Percentiles rank a stretch among this genome's conserved stretches.
phyloP scores from a whole-genome alignment of 2,113 vertebrate genomes.

The Phalacrocorax carbo region DNA sequence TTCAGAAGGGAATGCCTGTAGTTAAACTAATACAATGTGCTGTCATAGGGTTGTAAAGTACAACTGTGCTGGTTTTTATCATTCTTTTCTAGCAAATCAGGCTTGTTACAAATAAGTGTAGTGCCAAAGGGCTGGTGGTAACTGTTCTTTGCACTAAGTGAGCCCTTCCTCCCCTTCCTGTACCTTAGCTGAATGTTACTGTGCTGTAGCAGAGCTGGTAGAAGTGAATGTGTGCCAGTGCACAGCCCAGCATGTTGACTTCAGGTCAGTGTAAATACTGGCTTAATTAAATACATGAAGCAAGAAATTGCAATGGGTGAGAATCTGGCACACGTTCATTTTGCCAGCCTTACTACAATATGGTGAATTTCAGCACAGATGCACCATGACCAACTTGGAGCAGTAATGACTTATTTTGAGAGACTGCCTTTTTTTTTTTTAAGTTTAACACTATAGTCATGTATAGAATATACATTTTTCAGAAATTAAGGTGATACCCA shows the following conservation, averaged over 20 bases:
- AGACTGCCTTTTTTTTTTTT: not conserved
- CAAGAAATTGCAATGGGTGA: not conserved
- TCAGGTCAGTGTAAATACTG: not conserved
- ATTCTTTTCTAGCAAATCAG: not conserved
- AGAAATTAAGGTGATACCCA: not conserved
- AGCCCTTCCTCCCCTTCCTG: not conserved
- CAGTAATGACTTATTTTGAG: not conserved
- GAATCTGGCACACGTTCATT: not conserved
- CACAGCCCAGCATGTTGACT: not conserved
- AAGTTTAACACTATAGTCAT: not conserved
- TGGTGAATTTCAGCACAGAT: not conserved
- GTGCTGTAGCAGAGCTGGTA: not conserved
- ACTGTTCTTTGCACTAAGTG: not conserved
- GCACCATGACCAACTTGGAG: not conserved
- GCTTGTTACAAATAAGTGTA: not conserved
- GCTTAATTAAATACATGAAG: not conserved
- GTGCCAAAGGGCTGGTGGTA: not conserved
- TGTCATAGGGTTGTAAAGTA: not conserved
- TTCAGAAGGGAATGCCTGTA: not conserved
- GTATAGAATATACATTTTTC: not conserved
- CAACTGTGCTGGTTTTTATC: not conserved
- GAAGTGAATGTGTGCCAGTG: not conserved
- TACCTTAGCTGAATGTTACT: not conserved
- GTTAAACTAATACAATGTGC: not conserved
- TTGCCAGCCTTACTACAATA: not conserved